Conservation (phyloP, 1,140 invertebrate species). For the Penaeus vannamei region DNA sequence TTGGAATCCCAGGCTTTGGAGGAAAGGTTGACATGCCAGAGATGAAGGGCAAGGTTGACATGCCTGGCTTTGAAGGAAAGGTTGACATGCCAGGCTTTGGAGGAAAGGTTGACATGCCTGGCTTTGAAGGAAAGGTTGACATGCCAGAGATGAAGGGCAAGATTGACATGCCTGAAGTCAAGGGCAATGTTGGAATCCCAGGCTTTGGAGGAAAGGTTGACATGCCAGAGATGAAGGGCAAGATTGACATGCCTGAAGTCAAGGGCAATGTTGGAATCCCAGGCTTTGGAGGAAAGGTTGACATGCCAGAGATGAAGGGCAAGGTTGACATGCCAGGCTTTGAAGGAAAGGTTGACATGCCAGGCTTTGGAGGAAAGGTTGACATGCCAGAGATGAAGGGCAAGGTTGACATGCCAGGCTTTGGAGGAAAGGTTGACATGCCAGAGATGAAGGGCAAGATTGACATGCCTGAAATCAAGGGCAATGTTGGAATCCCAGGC, state of each 20-base stretch:
- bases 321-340: neutral
- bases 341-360: constrained; percentile 6
- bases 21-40: too few relatives aligned
- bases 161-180: neutral
- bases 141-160: constrained; percentile 18
- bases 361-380: neutral
- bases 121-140: neutral
- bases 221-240: too few relatives aligned
- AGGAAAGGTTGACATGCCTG: constrained; percentile 5
- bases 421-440: constrained; percentile 1
- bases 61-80: constrained; percentile 13
- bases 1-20: neutral
- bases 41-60: too few relatives aligned
- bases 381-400: constrained; percentile 2
- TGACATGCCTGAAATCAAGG: neutral
- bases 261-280: too few relatives aligned
- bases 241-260: constrained; percentile 6
- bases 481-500: too few relatives aligned
- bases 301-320: neutral
- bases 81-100: too few relatives aligned
- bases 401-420: constrained; percentile 17
- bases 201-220: constrained; percentile 25
- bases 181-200: neutral
- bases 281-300: constrained; percentile 29
- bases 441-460: neutral